Conservation (phyloP, 2,113 vertebrate species). For the Pristiophorus japonicus region DNA sequence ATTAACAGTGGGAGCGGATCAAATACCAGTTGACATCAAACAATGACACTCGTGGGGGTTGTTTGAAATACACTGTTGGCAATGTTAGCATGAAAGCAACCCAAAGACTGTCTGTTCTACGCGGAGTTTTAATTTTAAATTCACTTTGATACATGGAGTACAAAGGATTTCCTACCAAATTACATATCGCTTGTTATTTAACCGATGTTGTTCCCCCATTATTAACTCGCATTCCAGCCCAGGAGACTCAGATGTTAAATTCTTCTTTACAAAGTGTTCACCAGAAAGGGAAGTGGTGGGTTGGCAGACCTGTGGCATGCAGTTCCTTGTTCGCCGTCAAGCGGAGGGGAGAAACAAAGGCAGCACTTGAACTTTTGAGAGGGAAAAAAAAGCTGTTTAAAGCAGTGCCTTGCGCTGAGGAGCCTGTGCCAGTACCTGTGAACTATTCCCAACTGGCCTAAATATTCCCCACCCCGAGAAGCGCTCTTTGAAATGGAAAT, state of each 20-base stretch:
- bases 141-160: conserved; percentile 15
- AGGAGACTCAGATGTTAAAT: conserved; percentile 7
- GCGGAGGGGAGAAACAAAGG: background rate
- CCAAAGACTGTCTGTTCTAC: background rate
- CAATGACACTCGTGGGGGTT: background rate
- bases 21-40: conserved; percentile 14
- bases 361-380: background rate
- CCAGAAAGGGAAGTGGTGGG: background rate
- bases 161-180: conserved; percentile 28
- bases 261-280: background rate
- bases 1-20: background rate
- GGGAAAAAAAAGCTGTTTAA: background rate
- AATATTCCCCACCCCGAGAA: background rate
- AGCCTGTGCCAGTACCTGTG: background rate
- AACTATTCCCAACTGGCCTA: background rate
- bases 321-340: background rate
- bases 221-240: conserved; percentile 15
- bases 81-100: background rate
- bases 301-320: background rate
- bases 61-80: conserved; percentile 1
- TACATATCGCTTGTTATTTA: conserved; percentile 15
- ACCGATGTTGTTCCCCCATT: background rate
- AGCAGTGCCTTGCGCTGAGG: background rate
- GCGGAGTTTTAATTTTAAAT: conserved; percentile 7
- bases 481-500: conserved; percentile 20